phyloP scores from a whole-genome alignment of 2,113 vertebrate species.

The Amphiprion ocellaris region DNA sequence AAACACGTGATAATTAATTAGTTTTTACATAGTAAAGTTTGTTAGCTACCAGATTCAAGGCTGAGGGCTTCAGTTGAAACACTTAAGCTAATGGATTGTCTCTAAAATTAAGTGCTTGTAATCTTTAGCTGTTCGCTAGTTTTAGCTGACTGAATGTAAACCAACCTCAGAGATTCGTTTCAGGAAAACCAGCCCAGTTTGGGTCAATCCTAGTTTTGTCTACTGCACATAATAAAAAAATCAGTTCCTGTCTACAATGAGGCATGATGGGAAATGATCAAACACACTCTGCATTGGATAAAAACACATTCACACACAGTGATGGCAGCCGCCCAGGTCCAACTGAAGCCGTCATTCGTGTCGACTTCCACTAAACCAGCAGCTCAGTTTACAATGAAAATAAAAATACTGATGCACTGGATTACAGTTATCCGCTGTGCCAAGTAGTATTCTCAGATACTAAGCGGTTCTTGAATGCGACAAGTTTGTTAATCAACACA shows the following conservation, averaged over 20 bases:
- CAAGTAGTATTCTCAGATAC: no score
- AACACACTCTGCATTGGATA: conserved; percentile 27
- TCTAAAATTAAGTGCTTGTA: background rate
- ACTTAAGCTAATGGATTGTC: background rate
- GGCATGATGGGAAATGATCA: conserved; percentile 66
- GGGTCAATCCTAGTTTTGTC: conserved; percentile 28
- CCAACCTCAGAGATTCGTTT: conserved; percentile 12
- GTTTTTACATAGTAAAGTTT: no score
- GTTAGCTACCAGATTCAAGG: background rate
- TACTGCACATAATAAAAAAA: conserved; percentile 43
- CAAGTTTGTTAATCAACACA: no score
- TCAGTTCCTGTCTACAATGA: conserved; percentile 55
- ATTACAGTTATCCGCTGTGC: no score
- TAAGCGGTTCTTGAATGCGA: no score
- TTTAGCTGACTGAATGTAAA: conserved; percentile 5
- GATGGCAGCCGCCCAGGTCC: conserved; percentile 34
- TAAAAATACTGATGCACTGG: no score
- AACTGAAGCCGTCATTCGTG: background rate
- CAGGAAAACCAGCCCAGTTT: conserved; percentile 54
- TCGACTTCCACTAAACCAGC: background rate
- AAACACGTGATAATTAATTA: no score
- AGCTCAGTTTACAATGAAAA: background rate
- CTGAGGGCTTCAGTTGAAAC: no score
- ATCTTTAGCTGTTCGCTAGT: background rate
- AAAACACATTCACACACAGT: conserved; percentile 44